Evolutionary conservation across 2,113 vertebrate species (phyloP), one percentile per base, ranked within the genome.

Genomic region (Thalassoma bifasciatum): DNA sequence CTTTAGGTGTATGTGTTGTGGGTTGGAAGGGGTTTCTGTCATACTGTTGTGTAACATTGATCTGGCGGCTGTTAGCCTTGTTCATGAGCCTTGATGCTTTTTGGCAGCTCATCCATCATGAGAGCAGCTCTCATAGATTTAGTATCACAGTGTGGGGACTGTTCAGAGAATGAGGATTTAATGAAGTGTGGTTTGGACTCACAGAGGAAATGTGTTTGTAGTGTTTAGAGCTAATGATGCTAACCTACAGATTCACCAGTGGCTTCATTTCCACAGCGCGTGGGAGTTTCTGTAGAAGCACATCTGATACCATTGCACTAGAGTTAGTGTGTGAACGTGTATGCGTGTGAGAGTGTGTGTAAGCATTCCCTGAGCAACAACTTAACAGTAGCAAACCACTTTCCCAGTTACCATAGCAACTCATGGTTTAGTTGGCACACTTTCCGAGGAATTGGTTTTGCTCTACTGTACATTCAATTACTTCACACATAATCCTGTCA

Each of bases 401-500:
- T 88, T 71, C 50, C 66, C 40, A 47, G 90, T 91, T 89, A 75
- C 91, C 88, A 88, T 91, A 63, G 89, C 75, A 92, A 92, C 91
- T 52, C 24, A 22, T 58, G 68, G 38, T 65, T 79, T 75, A 77
- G 46, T 79, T 77, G 74, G 72, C 82, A 47, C 70, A 84, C 73
- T 69, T 83, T 57, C 66, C 79, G 66, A 86, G 49, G 66, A 61
- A 65, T 51, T 49, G 47, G 26, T 56, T 66, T 64, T 68, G 58
- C 26, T 66, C 51, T 66, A 66, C 65, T 70, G 56, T 66, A 68
- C 50, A 17, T 75, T 30, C 0, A 1, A 1, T 36, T 46, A 50
- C 57, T 69, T 69, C 17, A 37, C 51, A 38, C 49, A 16, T 17
- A 44, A 47, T 16, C 58, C n/a, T 75, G 44, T 73, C 46, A 66